A percentile compares a stretch with the other conserved stretches of the same genome.
Evolutionary conservation across 1,140 invertebrate genomes (phyloP).

Genomic region (Bursaphelenchus mucronatus): DNA sequence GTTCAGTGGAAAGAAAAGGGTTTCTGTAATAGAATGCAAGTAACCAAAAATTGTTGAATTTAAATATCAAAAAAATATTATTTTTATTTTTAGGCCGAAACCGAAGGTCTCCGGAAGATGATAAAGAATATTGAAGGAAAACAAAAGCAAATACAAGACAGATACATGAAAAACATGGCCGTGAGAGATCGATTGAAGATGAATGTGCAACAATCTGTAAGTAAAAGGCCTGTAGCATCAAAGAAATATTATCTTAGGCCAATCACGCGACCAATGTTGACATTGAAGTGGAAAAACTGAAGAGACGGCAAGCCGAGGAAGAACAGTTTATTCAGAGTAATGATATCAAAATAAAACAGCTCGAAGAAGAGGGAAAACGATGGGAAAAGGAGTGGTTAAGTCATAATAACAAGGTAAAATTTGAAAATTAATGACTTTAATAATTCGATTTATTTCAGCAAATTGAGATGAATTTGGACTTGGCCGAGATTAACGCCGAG

Average conservation of each 20-base stretch:
- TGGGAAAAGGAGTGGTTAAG: conserved; percentile 8
- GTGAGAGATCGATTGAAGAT: conserved; percentile 15
- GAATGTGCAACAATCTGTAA: conserved; percentile 7
- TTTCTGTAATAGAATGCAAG: too few species aligned
- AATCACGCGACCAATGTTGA: conserved; percentile 4
- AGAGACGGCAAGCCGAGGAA: conserved; percentile 2
- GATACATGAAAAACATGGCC: conserved; percentile 14
- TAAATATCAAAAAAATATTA: background rate
- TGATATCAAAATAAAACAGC: conserved; percentile 10
- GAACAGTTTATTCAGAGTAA: conserved; percentile 4
- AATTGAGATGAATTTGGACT: conserved; percentile 12
- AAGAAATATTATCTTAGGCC: background rate
- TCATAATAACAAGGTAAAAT: conserved; percentile 8
- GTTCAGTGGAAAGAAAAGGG: too few species aligned
- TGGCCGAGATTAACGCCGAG: conserved; percentile 20
- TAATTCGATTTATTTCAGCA: background rate
- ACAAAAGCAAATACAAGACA: conserved; percentile 12
- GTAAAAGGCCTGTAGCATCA: background rate
- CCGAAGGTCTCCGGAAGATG: conserved; percentile 23
- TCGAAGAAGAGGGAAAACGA: conserved; percentile 13
- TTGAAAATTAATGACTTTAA: background rate
- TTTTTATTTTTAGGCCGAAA: conserved; percentile 22
- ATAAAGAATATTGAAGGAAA: conserved; percentile 19
- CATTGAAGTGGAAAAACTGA: conserved; percentile 17
- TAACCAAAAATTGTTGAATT: too few species aligned